Evolutionary conservation across 2,888 invertebrate genomes (phyloP).

Genomic region (Tribolium freemani): DNA sequence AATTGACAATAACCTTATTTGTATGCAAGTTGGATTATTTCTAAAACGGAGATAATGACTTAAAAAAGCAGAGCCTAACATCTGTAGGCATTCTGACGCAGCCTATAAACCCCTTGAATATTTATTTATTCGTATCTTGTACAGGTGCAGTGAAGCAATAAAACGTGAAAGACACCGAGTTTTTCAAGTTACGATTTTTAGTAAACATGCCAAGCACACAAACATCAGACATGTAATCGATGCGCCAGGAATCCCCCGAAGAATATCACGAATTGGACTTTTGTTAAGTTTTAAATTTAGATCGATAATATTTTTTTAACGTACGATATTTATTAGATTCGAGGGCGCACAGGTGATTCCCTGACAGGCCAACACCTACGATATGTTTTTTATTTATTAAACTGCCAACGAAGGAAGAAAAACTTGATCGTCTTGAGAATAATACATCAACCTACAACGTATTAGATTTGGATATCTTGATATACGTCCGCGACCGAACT

Average conservation of each 20-base stretch:
- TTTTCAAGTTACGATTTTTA: slow-evolving; percentile 18
- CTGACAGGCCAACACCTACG: slow-evolving; percentile 42
- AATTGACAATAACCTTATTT: slow-evolving; percentile 27
- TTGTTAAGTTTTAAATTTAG: slow-evolving; percentile 19
- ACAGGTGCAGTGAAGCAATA: slow-evolving; percentile 5
- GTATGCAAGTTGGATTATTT: background rate
- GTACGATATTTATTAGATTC: background rate
- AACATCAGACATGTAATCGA: slow-evolving; percentile 26
- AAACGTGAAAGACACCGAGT: slow-evolving; percentile 3
- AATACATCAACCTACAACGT: slow-evolving; percentile 47
- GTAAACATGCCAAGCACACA: slow-evolving; percentile 26
- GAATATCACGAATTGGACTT: slow-evolving; percentile 1
- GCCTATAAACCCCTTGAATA: background rate
- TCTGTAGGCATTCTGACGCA: too few relatives aligned
- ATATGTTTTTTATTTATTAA: slow-evolving; percentile 55
- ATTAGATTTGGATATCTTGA: slow-evolving; percentile 47
- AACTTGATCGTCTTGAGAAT: slow-evolving; percentile 47
- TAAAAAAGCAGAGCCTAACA: background rate
- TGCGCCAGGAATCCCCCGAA: slow-evolving; percentile 1
- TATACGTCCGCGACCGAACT: slow-evolving; percentile 13
- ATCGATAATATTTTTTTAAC: background rate
- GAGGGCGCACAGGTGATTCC: background rate
- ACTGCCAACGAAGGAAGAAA: slow-evolving; percentile 41
- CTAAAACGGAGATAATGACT: background rate
- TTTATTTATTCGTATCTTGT: background rate